Percentiles rank a stretch among this genome's conserved stretches.
Evolutionary conservation across 2,797 vertebrate genomes (phyloP).

Genomic region (Pelochelys cantorii): DNA sequence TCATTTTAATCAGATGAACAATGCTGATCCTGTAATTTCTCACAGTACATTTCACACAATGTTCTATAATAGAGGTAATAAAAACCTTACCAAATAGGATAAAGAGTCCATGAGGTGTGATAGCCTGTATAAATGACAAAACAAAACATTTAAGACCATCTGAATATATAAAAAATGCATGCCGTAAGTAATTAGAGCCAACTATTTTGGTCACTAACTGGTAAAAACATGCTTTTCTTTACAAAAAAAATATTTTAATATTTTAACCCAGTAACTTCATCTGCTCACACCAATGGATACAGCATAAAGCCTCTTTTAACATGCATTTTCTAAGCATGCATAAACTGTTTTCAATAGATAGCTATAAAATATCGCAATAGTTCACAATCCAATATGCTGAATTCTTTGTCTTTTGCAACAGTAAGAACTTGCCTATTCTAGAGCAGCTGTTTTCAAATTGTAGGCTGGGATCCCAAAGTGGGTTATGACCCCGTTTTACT

Average conservation of each 20-base stretch:
- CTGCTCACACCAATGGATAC: background rate
- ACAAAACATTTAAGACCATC: slow-evolving; percentile 47
- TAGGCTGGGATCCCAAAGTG: no score
- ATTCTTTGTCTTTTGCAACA: background rate
- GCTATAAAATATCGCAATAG: background rate
- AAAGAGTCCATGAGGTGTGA: slow-evolving; percentile 89
- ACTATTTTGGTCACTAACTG: background rate
- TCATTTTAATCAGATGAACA: background rate
- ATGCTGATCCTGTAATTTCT: slow-evolving; percentile 18
- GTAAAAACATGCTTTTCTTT: background rate
- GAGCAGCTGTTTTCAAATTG: no score
- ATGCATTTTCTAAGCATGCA: background rate
- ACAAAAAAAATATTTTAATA: background rate
- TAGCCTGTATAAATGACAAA: slow-evolving; percentile 82
- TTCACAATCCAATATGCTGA: background rate
- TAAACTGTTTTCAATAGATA: background rate
- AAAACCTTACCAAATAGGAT: slow-evolving; percentile 90
- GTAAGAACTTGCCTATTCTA: background rate
- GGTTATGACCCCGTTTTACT: no score
- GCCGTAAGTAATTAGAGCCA: background rate
- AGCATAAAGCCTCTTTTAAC: background rate
- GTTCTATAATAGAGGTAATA: background rate
- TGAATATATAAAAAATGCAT: slow-evolving; percentile 21
- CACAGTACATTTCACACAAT: background rate
- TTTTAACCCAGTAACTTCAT: background rate